Evolutionary conservation across 2,113 vertebrate genomes (phyloP), one percentile per base, ranked within the genome.

Genomic region (Synchiropus splendidus): DNA sequence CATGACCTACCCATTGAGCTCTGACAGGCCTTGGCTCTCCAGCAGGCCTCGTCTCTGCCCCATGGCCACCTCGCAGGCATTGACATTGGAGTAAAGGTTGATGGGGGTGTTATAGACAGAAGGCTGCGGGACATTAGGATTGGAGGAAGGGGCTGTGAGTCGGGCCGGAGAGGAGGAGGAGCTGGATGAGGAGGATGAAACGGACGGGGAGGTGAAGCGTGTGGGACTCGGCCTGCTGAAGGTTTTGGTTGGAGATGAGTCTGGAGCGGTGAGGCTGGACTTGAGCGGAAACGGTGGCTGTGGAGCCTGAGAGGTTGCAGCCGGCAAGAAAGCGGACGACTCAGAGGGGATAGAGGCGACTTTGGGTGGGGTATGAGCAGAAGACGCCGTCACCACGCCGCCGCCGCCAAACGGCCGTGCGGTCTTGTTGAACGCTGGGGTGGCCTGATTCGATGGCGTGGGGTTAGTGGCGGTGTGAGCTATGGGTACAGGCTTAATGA

Each of bases 401-500:
- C 15, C 58, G 0, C 86, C 85, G 39, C 92, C 94, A 54, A 98
- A 97, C 0, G 95, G 92, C 55, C 90, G 85, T 14, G 95, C 90
- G 2, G 91, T 89, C 81, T 97, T 96, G 87, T 94, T 98, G 87
- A 89, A 96, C 36, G 89, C 85, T 42, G 79, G 65, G 36, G 48
- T 78, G 41, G 76, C 6, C 16, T 86, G 74, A 35, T 37, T 76
- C 59, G 82, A 63, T 30, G 88, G 81, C 47, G 79, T 67, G 72
- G 84, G 40, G 46, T 60, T 60, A 2, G 78, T 74, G 55, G 90
- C 86, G 43, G 71, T 31, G 60, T 79, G 75, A 58, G 87, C 84
- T 85, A 96, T 87, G 52, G 93, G 92, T 64, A 97, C 91, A 41
- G 94, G 91, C 71, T 95, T 96, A 86, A 94, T 87, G 85, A 97